Conservation (phyloP, 2,113 vertebrate species). For the Pteronura brasiliensis region DNA sequence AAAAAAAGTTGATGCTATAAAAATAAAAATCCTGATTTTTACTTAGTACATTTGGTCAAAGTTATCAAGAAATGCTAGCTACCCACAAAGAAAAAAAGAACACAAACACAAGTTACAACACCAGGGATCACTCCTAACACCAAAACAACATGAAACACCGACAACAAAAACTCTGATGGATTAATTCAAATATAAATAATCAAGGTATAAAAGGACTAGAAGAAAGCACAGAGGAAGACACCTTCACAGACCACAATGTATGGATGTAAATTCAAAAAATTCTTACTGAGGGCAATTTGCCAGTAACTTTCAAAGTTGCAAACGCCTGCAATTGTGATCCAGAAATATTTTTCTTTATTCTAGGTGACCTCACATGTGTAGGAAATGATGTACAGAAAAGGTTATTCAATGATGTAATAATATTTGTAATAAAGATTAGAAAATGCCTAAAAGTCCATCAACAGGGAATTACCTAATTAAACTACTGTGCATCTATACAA, state of each 20-base stretch:
- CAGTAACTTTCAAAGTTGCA: slow-evolving; percentile 33
- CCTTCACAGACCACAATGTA: not conserved
- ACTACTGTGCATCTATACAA: not conserved
- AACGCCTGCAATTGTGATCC: not conserved
- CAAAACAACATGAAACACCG: not conserved
- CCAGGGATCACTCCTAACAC: not conserved
- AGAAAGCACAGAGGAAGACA: not conserved
- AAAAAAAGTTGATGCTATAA: not conserved
- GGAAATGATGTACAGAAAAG: not conserved
- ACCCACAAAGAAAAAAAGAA: not conserved
- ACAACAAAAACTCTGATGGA: not conserved
- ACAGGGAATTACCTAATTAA: not conserved
- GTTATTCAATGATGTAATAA: not conserved
- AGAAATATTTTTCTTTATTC: not conserved
- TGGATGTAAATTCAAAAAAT: not conserved
- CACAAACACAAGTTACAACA: not conserved
- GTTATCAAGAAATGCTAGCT: slow-evolving; percentile 14
- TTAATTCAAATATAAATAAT: slow-evolving; percentile 36
- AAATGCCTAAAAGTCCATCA: not conserved
- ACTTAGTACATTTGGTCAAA: not conserved
- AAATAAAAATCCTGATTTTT: slow-evolving; percentile 31
- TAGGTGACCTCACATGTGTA: not conserved
- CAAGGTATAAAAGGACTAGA: not conserved
- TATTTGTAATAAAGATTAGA: not conserved
- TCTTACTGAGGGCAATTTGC: not conserved